Percentiles rank a stretch among this genome's conserved stretches.
Conservation (phyloP, 2,888 invertebrate genomes). For the Pogonocherus hispidulus region DNA sequence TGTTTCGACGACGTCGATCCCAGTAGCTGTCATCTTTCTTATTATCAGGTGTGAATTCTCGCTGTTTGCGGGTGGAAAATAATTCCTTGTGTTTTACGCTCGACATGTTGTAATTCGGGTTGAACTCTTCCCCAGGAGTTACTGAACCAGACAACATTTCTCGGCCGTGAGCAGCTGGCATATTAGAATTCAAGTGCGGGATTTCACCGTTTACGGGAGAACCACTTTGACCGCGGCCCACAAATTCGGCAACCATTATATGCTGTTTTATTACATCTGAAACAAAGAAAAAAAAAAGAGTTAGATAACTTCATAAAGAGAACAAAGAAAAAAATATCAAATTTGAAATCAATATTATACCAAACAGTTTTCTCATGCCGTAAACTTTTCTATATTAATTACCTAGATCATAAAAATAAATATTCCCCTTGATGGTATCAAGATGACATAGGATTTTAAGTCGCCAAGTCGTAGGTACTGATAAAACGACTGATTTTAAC, state of each 20-base stretch:
- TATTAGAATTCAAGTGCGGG: slow-evolving; percentile 73
- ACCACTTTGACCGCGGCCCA: slow-evolving; percentile 81
- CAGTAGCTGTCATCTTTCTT: slow-evolving; percentile 98
- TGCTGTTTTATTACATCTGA: slow-evolving; percentile 72
- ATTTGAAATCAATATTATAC: too few relatives aligned
- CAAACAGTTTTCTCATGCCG: too few relatives aligned
- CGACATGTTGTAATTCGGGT: slow-evolving; percentile 70
- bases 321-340: not conserved
- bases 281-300: slow-evolving; percentile 53
- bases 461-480: too few relatives aligned
- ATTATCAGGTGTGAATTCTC: slow-evolving; percentile 96
- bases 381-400: too few relatives aligned
- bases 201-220: slow-evolving; percentile 80
- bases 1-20: slow-evolving; percentile 95
- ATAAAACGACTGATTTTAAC: too few relatives aligned
- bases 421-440: too few relatives aligned
- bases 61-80: slow-evolving; percentile 91
- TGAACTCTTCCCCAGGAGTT: slow-evolving; percentile 64
- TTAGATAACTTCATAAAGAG: not conserved
- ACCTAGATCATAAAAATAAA: too few relatives aligned
- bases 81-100: slow-evolving; percentile 82
- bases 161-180: slow-evolving; percentile 68
- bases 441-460: too few relatives aligned
- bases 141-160: slow-evolving; percentile 65
- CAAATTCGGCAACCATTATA: slow-evolving; percentile 91